phyloP scores from a whole-genome alignment of 2,113 vertebrate species.

The Festucalex cinctus region DNA sequence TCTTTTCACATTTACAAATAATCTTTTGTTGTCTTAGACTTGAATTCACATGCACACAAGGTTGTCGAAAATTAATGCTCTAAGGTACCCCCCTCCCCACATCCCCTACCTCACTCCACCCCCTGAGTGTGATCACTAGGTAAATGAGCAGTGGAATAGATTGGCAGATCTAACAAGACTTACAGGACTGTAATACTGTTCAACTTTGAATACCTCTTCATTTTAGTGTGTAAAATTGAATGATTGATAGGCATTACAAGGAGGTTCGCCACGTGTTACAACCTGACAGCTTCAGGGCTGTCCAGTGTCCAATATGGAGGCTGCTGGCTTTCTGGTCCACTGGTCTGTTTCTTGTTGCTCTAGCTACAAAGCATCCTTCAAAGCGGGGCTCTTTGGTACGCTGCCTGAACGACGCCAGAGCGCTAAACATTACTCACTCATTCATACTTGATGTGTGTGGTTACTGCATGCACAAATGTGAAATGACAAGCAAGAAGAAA shows the following conservation, averaged over 20 bases:
- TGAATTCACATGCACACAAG: neutral
- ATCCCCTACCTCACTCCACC: neutral
- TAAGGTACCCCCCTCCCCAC: neutral
- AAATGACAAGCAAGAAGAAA: neutral
- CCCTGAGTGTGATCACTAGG: neutral
- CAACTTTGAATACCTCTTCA: neutral
- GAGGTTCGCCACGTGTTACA: conserved; percentile 31
- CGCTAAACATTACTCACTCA: conserved; percentile 4
- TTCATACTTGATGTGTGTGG: conserved; percentile 9
- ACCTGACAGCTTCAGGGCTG: conserved; percentile 12
- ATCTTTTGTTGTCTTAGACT: neutral
- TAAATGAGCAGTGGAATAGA: neutral
- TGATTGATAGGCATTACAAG: conserved; percentile 27
- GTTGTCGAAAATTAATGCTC: neutral
- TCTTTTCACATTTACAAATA: conserved; percentile 54
- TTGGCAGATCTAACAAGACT: neutral
- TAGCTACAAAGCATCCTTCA: conserved; percentile 62
- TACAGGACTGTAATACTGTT: neutral
- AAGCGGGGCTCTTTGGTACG: conserved; percentile 65
- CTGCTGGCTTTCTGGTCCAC: conserved; percentile 30
- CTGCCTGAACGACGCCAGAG: conserved; percentile 54
- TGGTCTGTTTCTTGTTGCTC: conserved; percentile 81
- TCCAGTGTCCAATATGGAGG: conserved; percentile 12
- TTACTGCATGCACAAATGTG: neutral
- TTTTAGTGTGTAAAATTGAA: neutral